Evolutionary conservation across 2,113 vertebrate genomes (phyloP).

Genomic region (Nyctereutes procyonoides): DNA sequence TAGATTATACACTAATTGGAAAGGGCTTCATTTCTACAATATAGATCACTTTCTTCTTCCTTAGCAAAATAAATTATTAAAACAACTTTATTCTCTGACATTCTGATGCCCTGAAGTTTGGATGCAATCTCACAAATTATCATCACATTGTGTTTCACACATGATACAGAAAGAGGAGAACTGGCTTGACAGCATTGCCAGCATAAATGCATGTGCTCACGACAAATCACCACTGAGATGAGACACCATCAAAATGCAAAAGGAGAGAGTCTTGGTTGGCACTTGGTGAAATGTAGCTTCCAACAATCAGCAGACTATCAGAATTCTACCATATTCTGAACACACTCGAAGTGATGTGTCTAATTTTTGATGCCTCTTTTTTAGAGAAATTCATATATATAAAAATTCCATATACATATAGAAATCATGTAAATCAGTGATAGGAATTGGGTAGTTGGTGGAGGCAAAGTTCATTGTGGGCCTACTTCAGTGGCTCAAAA

Average conservation of each 20-base stretch:
- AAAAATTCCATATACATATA: neutral
- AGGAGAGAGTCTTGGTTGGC: neutral
- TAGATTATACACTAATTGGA: slow-evolving; percentile 65
- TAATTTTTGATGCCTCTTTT: neutral
- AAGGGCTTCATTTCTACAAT: slow-evolving; percentile 45
- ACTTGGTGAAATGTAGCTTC: neutral
- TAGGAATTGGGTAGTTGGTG: neutral
- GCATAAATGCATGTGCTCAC: accelerated
- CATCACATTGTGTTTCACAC: no score
- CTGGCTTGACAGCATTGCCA: no score
- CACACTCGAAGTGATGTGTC: neutral
- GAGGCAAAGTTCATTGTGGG: neutral
- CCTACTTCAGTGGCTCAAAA: neutral
- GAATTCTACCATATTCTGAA: neutral
- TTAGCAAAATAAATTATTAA: slow-evolving; percentile 50
- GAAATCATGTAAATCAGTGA: neutral
- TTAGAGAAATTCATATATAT: neutral
- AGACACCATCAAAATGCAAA: neutral
- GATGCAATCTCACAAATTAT: neutral
- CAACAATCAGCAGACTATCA: neutral
- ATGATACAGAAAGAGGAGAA: neutral
- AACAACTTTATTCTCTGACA: neutral
- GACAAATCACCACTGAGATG: no score
- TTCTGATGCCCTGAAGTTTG: neutral
- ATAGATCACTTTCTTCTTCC: slow-evolving; percentile 48